A percentile compares a stretch with the other conserved stretches of the same genome.
phyloP scores from a whole-genome alignment of 2,797 vertebrate species.

The Phaenicophaeus curvirostris region DNA sequence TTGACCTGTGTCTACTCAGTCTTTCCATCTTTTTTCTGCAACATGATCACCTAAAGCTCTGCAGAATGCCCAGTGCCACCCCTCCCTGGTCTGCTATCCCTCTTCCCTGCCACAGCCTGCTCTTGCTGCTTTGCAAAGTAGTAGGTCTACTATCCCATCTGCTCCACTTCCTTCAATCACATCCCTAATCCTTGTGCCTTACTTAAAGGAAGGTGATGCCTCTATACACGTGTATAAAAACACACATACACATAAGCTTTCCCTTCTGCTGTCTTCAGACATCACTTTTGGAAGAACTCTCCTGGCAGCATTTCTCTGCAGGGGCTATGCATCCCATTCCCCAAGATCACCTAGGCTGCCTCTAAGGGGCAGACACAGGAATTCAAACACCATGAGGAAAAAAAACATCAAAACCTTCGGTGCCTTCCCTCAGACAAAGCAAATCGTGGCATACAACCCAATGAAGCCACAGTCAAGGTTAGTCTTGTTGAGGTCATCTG shows the following conservation, averaged over 20 bases:
- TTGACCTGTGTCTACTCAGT: not conserved
- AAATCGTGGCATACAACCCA: rapidly evolving
- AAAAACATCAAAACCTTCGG: not conserved
- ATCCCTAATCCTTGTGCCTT: not conserved
- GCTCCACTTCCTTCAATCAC: not conserved
- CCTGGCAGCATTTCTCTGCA: not conserved
- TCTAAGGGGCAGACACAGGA: not conserved
- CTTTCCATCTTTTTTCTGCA: not conserved
- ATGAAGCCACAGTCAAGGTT: not conserved
- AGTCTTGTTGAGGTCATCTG: not conserved
- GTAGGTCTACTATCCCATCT: not conserved
- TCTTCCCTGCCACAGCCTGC: not conserved
- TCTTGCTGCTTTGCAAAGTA: not conserved
- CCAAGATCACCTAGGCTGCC: not conserved
- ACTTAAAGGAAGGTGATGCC: not conserved
- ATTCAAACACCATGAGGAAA: not conserved
- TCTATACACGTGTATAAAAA: not conserved
- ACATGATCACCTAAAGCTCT: not conserved
- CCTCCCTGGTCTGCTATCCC: not conserved
- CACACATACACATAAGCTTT: not conserved
- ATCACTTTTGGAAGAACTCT: not conserved
- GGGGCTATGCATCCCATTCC: not conserved
- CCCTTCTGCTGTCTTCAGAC: not conserved
- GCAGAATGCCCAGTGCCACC: rapidly evolving
- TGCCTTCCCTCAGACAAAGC: not conserved